Percentiles rank a stretch among this genome's conserved stretches.
phyloP scores from a whole-genome alignment of 2,888 invertebrate genomes.

The Lepidocyrtinus sp. region DNA sequence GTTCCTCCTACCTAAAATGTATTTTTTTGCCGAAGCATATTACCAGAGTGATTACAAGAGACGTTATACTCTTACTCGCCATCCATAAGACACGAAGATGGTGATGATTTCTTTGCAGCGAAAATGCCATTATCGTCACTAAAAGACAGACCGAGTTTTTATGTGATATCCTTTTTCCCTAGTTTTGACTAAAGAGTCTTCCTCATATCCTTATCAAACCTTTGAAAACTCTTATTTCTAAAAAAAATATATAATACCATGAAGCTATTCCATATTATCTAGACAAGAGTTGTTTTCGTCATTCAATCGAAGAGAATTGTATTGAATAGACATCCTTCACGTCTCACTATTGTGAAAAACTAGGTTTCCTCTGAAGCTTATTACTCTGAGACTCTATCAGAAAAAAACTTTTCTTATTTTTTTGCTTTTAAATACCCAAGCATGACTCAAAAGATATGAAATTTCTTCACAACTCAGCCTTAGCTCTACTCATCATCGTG shows the following conservation, averaged over 20 bases:
- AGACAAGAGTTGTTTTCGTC: background rate
- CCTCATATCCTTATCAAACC: background rate
- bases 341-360: background rate
- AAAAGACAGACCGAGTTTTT: background rate
- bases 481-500: background rate
- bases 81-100: background rate
- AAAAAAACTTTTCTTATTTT: background rate
- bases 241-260: background rate
- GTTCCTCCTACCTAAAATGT: background rate
- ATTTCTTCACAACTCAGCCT: conserved; percentile 34
- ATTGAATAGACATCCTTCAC: background rate
- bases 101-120: background rate
- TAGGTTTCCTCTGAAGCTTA: background rate
- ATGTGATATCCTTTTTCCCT: background rate
- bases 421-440: background rate
- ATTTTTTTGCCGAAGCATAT: background rate
- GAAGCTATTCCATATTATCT: too few relatives aligned
- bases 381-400: background rate
- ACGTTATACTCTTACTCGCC: background rate
- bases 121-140: background rate
- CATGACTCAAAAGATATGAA: too few relatives aligned
- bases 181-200: background rate
- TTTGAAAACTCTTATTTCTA: background rate
- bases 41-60: background rate
- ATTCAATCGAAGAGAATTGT: background rate